Conservation (phyloP, 2,113 vertebrate genomes). For the Cyrtonyx montezumae region DNA sequence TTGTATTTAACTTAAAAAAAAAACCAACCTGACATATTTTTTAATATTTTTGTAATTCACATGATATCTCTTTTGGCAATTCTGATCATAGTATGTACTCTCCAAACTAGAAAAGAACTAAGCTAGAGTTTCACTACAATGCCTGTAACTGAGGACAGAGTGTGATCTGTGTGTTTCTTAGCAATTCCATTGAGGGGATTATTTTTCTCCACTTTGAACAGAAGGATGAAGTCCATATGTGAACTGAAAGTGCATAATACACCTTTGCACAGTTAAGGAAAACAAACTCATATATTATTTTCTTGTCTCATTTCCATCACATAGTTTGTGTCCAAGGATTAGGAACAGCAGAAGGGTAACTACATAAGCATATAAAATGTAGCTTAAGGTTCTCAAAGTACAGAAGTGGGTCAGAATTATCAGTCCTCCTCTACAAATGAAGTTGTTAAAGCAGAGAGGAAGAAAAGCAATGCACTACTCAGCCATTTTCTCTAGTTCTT, state of each 20-base stretch:
- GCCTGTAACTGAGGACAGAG: neutral
- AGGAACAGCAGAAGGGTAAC: neutral
- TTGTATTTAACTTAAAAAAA: neutral
- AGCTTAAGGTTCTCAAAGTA: neutral
- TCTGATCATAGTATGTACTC: neutral
- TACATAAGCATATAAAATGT: neutral
- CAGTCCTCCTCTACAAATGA: neutral
- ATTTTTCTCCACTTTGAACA: neutral
- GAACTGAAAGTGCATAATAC: neutral
- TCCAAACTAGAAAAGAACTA: slow-evolving; percentile 24
- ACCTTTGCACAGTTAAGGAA: neutral
- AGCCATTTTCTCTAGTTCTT: neutral
- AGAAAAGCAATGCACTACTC: neutral
- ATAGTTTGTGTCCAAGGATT: neutral
- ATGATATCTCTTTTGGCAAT: neutral
- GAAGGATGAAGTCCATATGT: neutral
- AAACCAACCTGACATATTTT: neutral
- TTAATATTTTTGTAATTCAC: neutral
- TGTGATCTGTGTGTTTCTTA: neutral
- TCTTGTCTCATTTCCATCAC: neutral
- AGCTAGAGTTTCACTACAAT: slow-evolving; percentile 1
- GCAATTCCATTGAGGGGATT: neutral
- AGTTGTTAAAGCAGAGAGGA: neutral
- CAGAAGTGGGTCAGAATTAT: neutral
- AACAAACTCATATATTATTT: neutral